Evolutionary conservation across 2,888 invertebrate genomes (phyloP).

Genomic region (Dryobota labecula): DNA sequence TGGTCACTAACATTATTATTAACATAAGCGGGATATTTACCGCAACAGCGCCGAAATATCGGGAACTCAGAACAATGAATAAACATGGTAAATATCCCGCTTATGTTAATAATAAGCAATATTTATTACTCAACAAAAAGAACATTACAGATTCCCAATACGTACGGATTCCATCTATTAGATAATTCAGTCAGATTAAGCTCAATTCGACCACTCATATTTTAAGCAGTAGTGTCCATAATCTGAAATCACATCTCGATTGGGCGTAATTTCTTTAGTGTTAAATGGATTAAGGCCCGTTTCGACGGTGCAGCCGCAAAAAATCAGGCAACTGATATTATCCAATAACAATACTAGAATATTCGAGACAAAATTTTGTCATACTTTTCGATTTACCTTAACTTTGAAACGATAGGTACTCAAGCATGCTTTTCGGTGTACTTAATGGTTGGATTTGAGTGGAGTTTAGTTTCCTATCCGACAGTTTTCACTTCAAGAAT

Average conservation of each 20-base stretch:
- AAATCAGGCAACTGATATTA: conserved; percentile 7
- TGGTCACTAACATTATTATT: too few relatives aligned
- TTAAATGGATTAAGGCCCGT: conserved; percentile 16
- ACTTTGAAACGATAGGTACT: too few relatives aligned
- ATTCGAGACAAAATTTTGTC: background rate
- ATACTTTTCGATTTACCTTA: background rate
- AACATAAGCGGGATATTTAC: too few relatives aligned
- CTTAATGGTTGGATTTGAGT: background rate
- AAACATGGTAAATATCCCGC: too few relatives aligned
- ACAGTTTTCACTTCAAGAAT: background rate
- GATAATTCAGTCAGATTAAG: conserved; percentile 25
- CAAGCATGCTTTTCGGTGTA: background rate
- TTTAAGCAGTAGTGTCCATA: conserved; percentile 27
- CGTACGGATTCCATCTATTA: conserved; percentile 15
- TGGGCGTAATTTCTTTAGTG: conserved; percentile 32
- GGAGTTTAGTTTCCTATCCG: background rate
- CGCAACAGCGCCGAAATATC: too few relatives aligned
- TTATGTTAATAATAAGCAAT: too few relatives aligned
- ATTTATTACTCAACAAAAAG: background rate
- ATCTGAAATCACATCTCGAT: conserved; percentile 45
- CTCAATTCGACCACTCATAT: conserved; percentile 27
- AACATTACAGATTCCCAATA: conserved; percentile 29
- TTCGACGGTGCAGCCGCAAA: background rate
- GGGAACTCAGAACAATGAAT: too few relatives aligned
- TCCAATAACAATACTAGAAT: background rate